Evolutionary conservation across 2,888 invertebrate species (phyloP), one percentile per base, ranked within the genome.

Genomic region (Teleiodes luculella): DNA sequence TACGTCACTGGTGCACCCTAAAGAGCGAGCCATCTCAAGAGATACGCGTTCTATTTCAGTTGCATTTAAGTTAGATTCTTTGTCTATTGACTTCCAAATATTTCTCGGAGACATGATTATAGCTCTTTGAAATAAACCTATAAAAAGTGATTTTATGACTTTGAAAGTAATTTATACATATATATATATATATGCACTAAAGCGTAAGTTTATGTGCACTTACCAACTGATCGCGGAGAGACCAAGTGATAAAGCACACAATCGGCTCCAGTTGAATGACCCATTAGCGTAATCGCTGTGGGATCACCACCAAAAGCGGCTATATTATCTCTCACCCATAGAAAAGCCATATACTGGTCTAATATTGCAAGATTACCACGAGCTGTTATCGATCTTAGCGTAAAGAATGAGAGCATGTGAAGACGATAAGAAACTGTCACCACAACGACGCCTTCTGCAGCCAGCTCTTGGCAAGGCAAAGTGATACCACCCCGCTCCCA

Each of bases 301-400:
- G 94, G 92, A 79, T 97, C 94, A 3, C 97, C 97, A 20, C 96
- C 95, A 74, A 97, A 97, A 45, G 92, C 90, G 41, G 88, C 88
- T 51, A 96, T 95, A 75, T 97, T 95, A 65, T 94, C 92, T 57
- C 92, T 91, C 2, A 95, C 89, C 95, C 95, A 95, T 43, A 93
- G 70, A 54, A 98, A 81, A 0, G 95, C 96, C 76, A 96, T 83
- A 67, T 94, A 93, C 72, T 97, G 96, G 79, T 98, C 97, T 64
- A 95, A 92, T 50, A 98, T 80, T 0, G 97, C 97, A 57, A 96
- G 92, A 79, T 98, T 98, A 0, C 97, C 97, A 0, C 95, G 92
- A 2, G 93, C 92, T 61, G 89, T 85, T 39, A 78, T 63, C 6
- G 86, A 83, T 31, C 88, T 90, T 58, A 93, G 74, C 30, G 90